Conservation (phyloP, 2,888 invertebrate genomes). For the Tuberolachnus salignus region DNA sequence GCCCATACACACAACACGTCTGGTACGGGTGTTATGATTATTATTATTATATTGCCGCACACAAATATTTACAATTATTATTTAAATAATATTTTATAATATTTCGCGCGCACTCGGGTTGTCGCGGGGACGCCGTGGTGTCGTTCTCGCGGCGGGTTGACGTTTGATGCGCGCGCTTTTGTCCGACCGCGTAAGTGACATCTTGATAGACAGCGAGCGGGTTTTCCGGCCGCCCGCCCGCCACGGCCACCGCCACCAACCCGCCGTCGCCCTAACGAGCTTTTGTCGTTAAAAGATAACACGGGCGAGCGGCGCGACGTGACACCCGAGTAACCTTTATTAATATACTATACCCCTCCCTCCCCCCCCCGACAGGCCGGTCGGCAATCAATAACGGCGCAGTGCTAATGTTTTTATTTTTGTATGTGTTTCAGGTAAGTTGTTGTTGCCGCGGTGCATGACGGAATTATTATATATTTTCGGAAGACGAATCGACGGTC, state of each 20-base stretch:
- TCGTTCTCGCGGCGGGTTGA: slow-evolving; percentile 31
- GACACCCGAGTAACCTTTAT: slow-evolving; percentile 48
- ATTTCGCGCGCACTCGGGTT: neutral
- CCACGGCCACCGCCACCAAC: neutral
- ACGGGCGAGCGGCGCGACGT: slow-evolving; percentile 26
- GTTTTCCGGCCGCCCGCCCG: slow-evolving; percentile 13
- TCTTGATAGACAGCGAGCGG: slow-evolving; percentile 46
- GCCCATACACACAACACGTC: neutral
- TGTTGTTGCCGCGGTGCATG: neutral
- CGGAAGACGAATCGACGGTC: slow-evolving; percentile 38
- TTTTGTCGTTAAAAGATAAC: slow-evolving; percentile 53
- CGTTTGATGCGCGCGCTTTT: slow-evolving; percentile 46
- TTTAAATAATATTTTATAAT: no score
- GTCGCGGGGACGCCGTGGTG: neutral
- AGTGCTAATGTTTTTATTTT: slow-evolving; percentile 38
- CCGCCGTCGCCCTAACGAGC: slow-evolving; percentile 20
- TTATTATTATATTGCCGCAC: neutral
- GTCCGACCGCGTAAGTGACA: slow-evolving; percentile 50
- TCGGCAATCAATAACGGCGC: neutral
- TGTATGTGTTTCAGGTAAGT: slow-evolving; percentile 48
- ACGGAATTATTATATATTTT: slow-evolving; percentile 1
- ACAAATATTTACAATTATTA: neutral
- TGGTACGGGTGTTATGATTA: neutral
- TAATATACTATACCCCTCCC: no score
- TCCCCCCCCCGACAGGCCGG: neutral